A percentile compares a stretch with the other conserved stretches of the same genome.
phyloP scores from a whole-genome alignment of 2,888 invertebrate genomes.

The Mythimna vitellina region DNA sequence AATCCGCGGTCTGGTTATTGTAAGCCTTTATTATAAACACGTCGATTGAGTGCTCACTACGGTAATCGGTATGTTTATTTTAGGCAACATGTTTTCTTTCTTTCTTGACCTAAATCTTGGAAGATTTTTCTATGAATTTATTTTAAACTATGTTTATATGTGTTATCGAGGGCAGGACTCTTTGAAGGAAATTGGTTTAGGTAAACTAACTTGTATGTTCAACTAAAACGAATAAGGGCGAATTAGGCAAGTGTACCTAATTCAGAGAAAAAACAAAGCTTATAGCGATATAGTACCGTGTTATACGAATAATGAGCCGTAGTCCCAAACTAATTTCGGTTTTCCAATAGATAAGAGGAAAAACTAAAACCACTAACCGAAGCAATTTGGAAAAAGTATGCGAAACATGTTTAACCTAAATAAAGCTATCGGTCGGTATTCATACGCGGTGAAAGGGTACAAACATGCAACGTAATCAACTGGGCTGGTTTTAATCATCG shows the following conservation, averaged over 20 bases:
- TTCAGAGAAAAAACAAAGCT: neutral
- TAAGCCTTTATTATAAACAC: conserved; percentile 54
- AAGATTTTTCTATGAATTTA: conserved; percentile 38
- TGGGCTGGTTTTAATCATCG: conserved; percentile 84
- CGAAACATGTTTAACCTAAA: conserved; percentile 64
- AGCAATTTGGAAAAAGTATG: conserved; percentile 55
- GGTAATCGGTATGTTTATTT: conserved; percentile 44
- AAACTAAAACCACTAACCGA: conserved; percentile 26
- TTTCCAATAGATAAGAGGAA: conserved; percentile 3
- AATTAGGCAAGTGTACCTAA: neutral
- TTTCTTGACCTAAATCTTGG: conserved; percentile 48
- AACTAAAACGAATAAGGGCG: neutral
- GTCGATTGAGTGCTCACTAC: conserved; percentile 38
- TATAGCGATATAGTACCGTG: neutral
- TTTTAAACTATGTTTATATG: conserved; percentile 22
- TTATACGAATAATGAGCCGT: neutral
- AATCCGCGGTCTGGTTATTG: conserved; percentile 47
- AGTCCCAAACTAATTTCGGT: neutral
- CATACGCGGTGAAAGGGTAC: conserved; percentile 72
- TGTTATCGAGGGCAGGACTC: conserved; percentile 5
- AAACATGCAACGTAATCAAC: conserved; percentile 85
- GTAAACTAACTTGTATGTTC: neutral
- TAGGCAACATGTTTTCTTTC: conserved; percentile 49
- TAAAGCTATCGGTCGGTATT: conserved; percentile 76
- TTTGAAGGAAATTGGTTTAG: conserved; percentile 9